phyloP scores from a whole-genome alignment of 2,888 invertebrate genomes.

The Entomobrya multifasciata region DNA sequence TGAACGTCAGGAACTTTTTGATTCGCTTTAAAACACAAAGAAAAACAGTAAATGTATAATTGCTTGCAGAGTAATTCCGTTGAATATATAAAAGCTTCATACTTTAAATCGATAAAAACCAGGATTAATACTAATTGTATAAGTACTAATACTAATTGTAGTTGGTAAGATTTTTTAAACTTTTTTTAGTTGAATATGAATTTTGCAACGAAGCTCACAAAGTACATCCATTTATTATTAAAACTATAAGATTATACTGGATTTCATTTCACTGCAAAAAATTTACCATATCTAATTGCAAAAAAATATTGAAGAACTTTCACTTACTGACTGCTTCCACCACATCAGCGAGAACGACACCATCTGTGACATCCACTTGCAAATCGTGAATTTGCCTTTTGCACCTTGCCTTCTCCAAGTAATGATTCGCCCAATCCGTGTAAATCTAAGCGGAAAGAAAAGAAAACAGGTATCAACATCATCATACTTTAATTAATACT shows the following conservation, averaged over 20 bases:
- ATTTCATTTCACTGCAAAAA: too few relatives aligned
- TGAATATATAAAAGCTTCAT: too few relatives aligned
- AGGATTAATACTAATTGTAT: too few relatives aligned
- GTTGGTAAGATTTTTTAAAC: too few relatives aligned
- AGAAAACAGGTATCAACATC: conserved; percentile 11
- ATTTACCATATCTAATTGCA: too few relatives aligned
- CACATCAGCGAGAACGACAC: conserved; percentile 94
- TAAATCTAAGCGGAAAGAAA: conserved; percentile 90
- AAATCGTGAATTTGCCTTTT: conserved; percentile 92
- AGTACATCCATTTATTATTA: too few relatives aligned
- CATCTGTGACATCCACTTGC: conserved; percentile 95
- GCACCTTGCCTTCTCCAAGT: conserved; percentile 94
- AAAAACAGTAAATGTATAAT: background rate
- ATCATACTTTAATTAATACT: background rate
- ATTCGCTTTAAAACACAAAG: conserved; percentile 84
- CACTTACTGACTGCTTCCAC: conserved; percentile 96
- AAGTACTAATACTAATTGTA: too few relatives aligned
- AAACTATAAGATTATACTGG: too few relatives aligned
- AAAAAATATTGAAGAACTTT: conserved; percentile 7
- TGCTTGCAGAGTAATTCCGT: background rate
- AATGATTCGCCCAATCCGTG: conserved; percentile 99
- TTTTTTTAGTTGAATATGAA: too few relatives aligned
- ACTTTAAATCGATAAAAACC: too few relatives aligned
- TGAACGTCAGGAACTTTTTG: conserved; percentile 90
- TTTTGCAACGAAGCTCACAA: too few relatives aligned